Evolutionary conservation across 2,797 vertebrate genomes (phyloP).

Genomic region (Catamblyrhynchus diadema): DNA sequence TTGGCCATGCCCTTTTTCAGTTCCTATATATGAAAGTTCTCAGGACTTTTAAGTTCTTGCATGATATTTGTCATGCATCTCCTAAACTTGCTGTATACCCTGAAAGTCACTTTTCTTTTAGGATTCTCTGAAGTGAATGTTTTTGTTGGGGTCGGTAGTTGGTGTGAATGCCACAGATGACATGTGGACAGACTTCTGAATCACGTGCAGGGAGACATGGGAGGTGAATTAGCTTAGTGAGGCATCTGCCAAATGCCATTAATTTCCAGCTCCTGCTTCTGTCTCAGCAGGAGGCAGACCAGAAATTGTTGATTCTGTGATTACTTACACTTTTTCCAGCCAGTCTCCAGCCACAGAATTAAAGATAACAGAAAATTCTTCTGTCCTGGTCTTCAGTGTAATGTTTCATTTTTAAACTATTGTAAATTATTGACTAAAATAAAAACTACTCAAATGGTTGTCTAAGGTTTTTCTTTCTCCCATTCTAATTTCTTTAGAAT

Average conservation of each 20-base stretch:
- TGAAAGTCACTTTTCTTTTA: background rate
- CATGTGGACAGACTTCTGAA: background rate
- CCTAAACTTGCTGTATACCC: background rate
- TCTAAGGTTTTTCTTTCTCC: background rate
- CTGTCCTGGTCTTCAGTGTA: background rate
- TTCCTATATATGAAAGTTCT: background rate
- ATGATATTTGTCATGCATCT: background rate
- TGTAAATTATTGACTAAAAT: background rate
- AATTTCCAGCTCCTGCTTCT: background rate
- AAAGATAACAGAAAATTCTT: background rate
- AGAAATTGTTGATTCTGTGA: background rate
- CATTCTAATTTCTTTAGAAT: background rate
- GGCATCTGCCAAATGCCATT: background rate
- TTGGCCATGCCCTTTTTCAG: background rate
- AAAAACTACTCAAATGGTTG: background rate
- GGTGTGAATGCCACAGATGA: background rate
- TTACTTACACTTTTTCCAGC: background rate
- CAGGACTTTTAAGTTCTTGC: background rate
- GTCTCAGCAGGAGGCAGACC: background rate
- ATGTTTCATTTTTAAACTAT: background rate
- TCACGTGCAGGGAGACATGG: fast-evolving
- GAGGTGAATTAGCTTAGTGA: background rate
- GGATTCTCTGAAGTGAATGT: background rate
- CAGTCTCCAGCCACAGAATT: background rate
- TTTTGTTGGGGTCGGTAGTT: background rate